Evolutionary conservation across 2,113 vertebrate genomes (phyloP).

Genomic region (Patagioenas fasciata): DNA sequence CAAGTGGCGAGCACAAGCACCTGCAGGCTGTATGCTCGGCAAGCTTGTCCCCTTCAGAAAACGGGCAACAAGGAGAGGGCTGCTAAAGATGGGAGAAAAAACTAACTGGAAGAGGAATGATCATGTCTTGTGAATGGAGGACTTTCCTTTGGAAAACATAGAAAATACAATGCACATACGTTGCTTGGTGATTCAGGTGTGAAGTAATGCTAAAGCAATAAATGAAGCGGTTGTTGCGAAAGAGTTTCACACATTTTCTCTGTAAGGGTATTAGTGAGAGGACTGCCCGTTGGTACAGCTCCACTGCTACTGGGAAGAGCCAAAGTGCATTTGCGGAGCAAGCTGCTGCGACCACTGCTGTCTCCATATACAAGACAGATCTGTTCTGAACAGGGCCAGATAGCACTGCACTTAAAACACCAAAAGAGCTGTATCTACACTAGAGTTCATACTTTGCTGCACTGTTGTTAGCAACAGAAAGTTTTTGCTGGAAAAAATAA

Average conservation of each 20-base stretch:
- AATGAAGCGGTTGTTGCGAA: not conserved
- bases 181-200: not conserved
- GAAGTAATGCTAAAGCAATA: not conserved
- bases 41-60: not conserved
- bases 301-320: not conserved
- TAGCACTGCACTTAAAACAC: not conserved
- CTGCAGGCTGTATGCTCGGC: not conserved
- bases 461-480: constrained; percentile 52
- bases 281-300: not conserved
- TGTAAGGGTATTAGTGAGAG: not conserved
- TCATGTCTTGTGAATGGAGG: not conserved
- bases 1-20: not conserved
- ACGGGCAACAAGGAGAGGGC: not conserved
- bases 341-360: not conserved
- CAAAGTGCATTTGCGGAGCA: not conserved
- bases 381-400: not conserved
- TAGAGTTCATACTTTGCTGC: not conserved
- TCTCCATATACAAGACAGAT: not conserved
- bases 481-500: constrained; percentile 12
- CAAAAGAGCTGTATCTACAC: not conserved
- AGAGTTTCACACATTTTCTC: not conserved
- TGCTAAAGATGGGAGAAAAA: not conserved
- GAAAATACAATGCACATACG: not conserved
- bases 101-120: not conserved
- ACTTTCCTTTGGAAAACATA: not conserved